Conservation (phyloP, 1,140 invertebrate genomes). For the Ips nitidus region DNA sequence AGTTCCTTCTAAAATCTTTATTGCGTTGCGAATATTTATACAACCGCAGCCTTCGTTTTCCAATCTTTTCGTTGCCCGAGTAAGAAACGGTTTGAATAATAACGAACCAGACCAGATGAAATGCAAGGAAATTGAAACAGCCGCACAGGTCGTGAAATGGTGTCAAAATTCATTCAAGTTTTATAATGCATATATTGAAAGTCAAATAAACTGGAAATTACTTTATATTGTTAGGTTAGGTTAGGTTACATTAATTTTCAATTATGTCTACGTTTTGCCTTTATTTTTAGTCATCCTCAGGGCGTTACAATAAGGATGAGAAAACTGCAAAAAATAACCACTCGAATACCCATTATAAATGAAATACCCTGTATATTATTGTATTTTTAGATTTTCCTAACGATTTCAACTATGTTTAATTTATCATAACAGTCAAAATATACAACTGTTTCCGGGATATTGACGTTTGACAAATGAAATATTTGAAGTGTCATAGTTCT, state of each 20-base stretch:
- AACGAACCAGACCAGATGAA: conserved; percentile 10
- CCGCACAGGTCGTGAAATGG: not conserved
- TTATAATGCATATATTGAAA: not conserved
- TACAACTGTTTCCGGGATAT: no score
- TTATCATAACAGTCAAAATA: no score
- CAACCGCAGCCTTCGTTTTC: conserved; percentile 8
- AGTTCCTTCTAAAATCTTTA: conserved; percentile 28
- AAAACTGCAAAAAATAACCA: no score
- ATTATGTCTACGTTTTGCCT: not conserved
- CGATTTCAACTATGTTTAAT: no score
- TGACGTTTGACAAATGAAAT: no score
- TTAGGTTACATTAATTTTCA: not conserved
- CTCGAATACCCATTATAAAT: no score
- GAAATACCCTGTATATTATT: no score
- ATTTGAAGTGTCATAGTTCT: no score
- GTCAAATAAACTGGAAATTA: not conserved
- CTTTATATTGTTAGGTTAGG: not conserved
- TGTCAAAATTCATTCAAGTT: not conserved
- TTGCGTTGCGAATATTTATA: conserved; percentile 31
- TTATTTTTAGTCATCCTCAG: not conserved
- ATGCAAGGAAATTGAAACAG: conserved; percentile 9
- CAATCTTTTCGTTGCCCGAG: conserved; percentile 13
- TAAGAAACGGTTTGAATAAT: conserved; percentile 22
- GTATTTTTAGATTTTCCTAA: no score
- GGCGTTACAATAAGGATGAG: no score